phyloP scores from a whole-genome alignment of 2,797 vertebrate species.

The Dendrocincla tyrannina region DNA sequence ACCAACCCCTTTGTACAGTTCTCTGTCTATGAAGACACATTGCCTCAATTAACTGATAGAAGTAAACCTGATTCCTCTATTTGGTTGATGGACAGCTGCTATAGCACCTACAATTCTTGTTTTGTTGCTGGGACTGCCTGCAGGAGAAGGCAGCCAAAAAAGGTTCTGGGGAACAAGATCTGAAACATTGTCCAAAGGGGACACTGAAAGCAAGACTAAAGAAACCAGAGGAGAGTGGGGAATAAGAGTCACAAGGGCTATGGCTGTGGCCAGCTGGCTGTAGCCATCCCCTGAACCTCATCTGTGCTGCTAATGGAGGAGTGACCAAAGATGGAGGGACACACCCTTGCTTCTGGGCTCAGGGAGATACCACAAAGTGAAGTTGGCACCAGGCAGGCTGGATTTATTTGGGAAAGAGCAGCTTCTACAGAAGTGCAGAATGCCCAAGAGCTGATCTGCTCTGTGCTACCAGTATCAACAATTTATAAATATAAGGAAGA shows the following conservation, averaged over 20 bases:
- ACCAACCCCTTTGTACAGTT: neutral
- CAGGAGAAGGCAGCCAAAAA: neutral
- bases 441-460: neutral
- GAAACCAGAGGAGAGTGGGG: neutral
- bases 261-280: neutral
- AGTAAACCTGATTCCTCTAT: neutral
- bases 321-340: fast-evolving
- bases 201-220: neutral
- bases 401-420: neutral
- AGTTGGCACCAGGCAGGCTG: neutral
- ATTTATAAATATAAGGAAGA: neutral
- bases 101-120: neutral
- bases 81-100: neutral
- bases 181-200: neutral
- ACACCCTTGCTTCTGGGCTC: neutral
- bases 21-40: neutral
- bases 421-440: neutral
- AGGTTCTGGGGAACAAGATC: neutral
- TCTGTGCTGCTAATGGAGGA: neutral
- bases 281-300: neutral
- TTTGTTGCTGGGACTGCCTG: neutral
- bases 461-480: neutral
- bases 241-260: neutral
- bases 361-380: neutral
- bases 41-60: neutral